Base-by-base conservation (phyloP, 2,113 vertebrate genomes). In the Kryptolebias marmoratus region DNA sequence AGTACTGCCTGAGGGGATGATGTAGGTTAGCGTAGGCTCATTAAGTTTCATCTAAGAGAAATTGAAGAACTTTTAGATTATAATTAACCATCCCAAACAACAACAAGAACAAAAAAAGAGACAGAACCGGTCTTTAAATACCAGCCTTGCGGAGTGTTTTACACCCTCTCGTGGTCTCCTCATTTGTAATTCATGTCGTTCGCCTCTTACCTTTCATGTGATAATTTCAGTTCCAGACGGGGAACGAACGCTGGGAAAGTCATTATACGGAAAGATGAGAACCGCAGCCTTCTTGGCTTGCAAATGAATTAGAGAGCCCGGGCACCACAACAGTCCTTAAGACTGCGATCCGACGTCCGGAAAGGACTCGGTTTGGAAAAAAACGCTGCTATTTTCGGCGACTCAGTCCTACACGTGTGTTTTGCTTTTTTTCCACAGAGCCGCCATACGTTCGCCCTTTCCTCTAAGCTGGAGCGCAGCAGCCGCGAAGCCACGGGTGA, bases 181-280 rank as follows among this genome's bases (percentile, higher is more conserved):
- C 11, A 30, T 81, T 83, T 73, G 53, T n/a, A 68, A 75, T 71
- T 69, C 45, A 15, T 64, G 45, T 22, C 18, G 0, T 60, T 55
- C n/a, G 67, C 69, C 50, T 65, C 72, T 82, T 82, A 79, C 82
- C 78, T 81, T 81, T 82, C 65, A 73, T 52, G 70, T 60, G 76
- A 77, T 85, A 82, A 89, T 87, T 80, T 69, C 60, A 71, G 72
- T 85, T 84, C 79, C 88, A 88, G 81, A 80, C 68, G 0, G 65
- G 31, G 57, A 39, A 64, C 55, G 57, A 39, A 64, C 55, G 42
- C 52, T 56, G 83, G 79, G 65, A 81, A 77, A 77, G 73, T 83
- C 64, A 68, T 88, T 80, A 80, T n/a, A 11, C 10, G 53, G 85
- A 79, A 84, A 84, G 58, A 73, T 57, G 82, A 90, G 79, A 87